A percentile compares a stretch with the other conserved stretches of the same genome.
phyloP scores from a whole-genome alignment of 2,888 invertebrate genomes.

The Lycophotia porphyrea region DNA sequence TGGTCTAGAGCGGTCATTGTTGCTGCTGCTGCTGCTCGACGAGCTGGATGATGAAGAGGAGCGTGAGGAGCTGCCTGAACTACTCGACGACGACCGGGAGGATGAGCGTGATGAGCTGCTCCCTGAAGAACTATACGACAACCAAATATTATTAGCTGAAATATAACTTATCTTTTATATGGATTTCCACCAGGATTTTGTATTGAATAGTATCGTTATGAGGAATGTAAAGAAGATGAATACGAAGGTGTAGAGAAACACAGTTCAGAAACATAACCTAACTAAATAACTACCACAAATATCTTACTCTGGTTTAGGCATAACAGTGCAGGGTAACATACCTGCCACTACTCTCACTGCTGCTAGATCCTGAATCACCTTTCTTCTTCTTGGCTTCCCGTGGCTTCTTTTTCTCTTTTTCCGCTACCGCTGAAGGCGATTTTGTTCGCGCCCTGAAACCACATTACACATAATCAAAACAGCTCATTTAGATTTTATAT shows the following conservation, averaged over 20 bases:
- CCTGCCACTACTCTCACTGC: slow-evolving; percentile 95
- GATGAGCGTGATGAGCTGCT: slow-evolving; percentile 95
- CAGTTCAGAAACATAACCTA: slow-evolving; percentile 40
- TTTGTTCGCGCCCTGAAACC: slow-evolving; percentile 93
- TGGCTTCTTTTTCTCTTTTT: slow-evolving; percentile 93
- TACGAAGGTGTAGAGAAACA: neutral
- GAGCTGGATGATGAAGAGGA: slow-evolving; percentile 92
- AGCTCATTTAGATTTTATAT: neutral
- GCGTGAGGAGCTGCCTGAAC: slow-evolving; percentile 91
- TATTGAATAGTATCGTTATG: neutral
- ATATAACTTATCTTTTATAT: neutral
- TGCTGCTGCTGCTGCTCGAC: slow-evolving; percentile 92
- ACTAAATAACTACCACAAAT: slow-evolving; percentile 1
- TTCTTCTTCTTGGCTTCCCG: slow-evolving; percentile 91
- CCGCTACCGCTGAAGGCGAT: slow-evolving; percentile 92
- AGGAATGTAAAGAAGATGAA: neutral
- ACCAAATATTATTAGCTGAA: neutral
- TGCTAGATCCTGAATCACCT: slow-evolving; percentile 94
- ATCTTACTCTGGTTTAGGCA: neutral
- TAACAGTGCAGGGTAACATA: slow-evolving; percentile 63
- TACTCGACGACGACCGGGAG: slow-evolving; percentile 94
- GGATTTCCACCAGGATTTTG: neutral
- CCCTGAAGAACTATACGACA: slow-evolving; percentile 92
- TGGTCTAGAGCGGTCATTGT: slow-evolving; percentile 91
- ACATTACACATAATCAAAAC: slow-evolving; percentile 18